Evolutionary conservation across 1,140 invertebrate genomes (phyloP), one percentile per base, ranked within the genome.

Genomic region (Meloidogyne floridensis): DNA sequence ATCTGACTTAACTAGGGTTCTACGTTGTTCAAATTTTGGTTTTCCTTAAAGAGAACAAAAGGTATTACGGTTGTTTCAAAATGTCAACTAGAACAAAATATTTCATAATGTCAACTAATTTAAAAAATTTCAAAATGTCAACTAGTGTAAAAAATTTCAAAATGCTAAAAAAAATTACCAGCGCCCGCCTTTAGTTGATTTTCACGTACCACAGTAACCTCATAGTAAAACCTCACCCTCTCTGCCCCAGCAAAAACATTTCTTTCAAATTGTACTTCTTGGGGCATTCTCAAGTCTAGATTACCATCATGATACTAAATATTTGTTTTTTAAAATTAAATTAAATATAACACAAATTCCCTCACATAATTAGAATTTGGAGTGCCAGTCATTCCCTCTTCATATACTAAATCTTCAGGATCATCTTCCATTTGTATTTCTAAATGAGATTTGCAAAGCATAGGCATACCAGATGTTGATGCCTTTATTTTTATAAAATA

Each of bases 251-350:
- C 85, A 69, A 85, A 85, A 3, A 85, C 84, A 43, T 83, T 69
- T 43, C 83, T 51, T 13, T 85, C 84, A 71, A 85, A 85, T 70
- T 85, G 82, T 56, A 85, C 72, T 75, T 85, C 84, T 2, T 86
- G 84, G 2, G 84, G 81, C 70, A 83, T 5, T 65, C n/a, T 65
- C n/a, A 15, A 15, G 3, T 65, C 59, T 5, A 65, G n/a, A 3
- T 79, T 75, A 5, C 32, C 32, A 32, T 78, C n/a, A 11, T 65
- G 59, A 65, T 65, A 65, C 59, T 65, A 4, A 59, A 59, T 47
- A 47, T 47, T 47, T n/a, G n/a, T n/a, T 15, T 59, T 15, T 15
- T 15, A 15, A 59, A 59, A 59, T 32, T 32, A 32, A 32, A 1
- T 32, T 32, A 32, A 32, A 32, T 32, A 32, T 32, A 32, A 32